Evolutionary conservation across 1,140 invertebrate genomes (phyloP).

Genomic region (Carcinoscorpius rotundicauda): DNA sequence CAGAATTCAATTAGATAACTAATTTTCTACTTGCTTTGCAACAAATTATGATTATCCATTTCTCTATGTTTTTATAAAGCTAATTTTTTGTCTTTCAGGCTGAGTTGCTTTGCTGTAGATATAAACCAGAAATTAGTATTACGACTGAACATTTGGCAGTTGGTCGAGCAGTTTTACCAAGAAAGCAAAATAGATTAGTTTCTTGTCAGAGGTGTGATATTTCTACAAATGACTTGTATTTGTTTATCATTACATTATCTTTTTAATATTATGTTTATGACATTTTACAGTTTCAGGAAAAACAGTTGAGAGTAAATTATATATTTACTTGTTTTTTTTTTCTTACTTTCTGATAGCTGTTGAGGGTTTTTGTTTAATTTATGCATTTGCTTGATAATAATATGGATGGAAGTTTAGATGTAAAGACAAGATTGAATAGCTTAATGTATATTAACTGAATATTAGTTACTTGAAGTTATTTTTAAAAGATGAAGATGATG

Average conservation of each 20-base stretch:
- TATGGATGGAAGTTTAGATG: too few species aligned
- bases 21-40: conserved; percentile 2
- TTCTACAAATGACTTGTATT: not conserved
- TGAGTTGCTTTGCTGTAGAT: conserved; percentile 59
- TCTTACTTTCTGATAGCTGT: not conserved
- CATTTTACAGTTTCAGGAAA: too few species aligned
- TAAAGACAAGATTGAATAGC: too few species aligned
- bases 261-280: too few species aligned
- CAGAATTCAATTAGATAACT: too few species aligned
- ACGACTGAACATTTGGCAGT: conserved; percentile 37
- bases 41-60: not conserved
- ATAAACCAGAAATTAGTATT: conserved; percentile 60
- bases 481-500: too few species aligned
- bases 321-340: too few species aligned
- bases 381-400: not conserved
- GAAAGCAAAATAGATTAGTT: conserved; percentile 8
- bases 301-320: too few species aligned
- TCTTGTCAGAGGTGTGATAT: conserved; percentile 3
- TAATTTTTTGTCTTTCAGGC: conserved; percentile 34
- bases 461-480: too few species aligned
- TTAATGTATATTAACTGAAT: too few species aligned
- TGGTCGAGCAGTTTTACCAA: conserved; percentile 42
- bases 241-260: too few species aligned
- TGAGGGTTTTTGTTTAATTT: conserved; percentile 2
- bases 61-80: conserved; percentile 1